Evolutionary conservation across 2,888 invertebrate species (phyloP), one percentile per base, ranked within the genome.

Genomic region (Erannis defoliaria): DNA sequence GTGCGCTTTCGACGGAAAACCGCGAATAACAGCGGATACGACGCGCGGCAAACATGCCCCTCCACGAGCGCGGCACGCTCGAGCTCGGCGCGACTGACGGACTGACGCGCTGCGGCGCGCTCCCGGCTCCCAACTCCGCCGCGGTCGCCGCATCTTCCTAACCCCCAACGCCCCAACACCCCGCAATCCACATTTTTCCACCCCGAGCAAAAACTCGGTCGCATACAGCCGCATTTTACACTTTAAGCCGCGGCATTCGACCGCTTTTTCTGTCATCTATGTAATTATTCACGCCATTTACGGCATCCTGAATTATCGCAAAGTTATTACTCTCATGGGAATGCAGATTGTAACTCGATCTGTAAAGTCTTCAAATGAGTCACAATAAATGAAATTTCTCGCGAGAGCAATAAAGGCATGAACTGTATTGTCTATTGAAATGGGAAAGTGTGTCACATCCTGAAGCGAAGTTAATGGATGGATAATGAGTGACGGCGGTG

Each of bases 211-310:
- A 85, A 84, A 84, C 62, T 59, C 57, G 29, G 54, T 64, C 73
- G 42, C 49, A 55, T 35, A 21, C 29, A 37, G 37, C 37, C 37
- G 67, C 74, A 75, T 74, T 70, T 68, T 72, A 75, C 71, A 75
- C 35, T 76, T 80, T 81, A 71, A 73, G 78, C 70, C 75, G 68
- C 73, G 80, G 84, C 74, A 82, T 84, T 76, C 72, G 67, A 84
- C 87, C 75, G 70, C 87, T 91, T 91, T 90, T 91, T 92, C 77
- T 82, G 73, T 74, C 67, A 77, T 69, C 72, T 74, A 65, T 73
- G 76, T 86, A 88, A 88, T 89, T 88, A 89, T 89, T 86, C 83
- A 88, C 83, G 81, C 88, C 90, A 78, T 90, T 84, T 90, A 88
- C 70, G 87, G 86, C 64, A 74, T 78, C 75, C 75, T 78, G 83